These are phyloP conservation scores for Xylota segnis DNA, from an alignment of 2,888 invertebrate genomes.

Conservation along the genomic window DNA sequence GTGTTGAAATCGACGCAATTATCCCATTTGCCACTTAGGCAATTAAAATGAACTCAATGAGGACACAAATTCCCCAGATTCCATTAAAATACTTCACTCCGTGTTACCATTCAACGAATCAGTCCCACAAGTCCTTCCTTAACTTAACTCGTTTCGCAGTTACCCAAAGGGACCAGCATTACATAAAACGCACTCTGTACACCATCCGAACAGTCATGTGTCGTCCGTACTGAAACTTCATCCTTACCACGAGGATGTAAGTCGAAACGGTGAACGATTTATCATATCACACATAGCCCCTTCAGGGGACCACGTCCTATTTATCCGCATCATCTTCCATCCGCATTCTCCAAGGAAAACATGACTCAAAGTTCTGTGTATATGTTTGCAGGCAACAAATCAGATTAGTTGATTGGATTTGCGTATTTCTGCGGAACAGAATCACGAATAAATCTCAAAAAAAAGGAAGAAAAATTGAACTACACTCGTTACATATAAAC, in stretches of 20 bases:
- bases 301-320: not conserved
- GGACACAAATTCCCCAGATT: not conserved
- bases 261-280: not conserved
- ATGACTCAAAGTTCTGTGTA: slow-evolving; percentile 8
- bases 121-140: not conserved
- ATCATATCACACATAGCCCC: slow-evolving; percentile 15
- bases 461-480: slow-evolving; percentile 29
- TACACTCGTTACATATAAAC: slow-evolving; percentile 13
- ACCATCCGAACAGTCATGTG: not conserved
- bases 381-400: slow-evolving; percentile 33
- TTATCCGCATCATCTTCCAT: not conserved
- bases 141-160: slow-evolving; percentile 8
- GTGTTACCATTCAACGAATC: not conserved
- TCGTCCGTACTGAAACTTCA: slow-evolving; percentile 4
- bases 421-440: slow-evolving; percentile 32
- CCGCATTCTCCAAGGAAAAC: not conserved
- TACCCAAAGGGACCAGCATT: slow-evolving; percentile 7
- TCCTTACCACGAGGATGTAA: slow-evolving; percentile 3
- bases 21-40: slow-evolving; percentile 5
- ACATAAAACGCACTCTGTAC: not conserved
- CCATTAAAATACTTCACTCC: not conserved
- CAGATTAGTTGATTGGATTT: slow-evolving; percentile 64
- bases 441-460: slow-evolving; percentile 30
- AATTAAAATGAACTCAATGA: slow-evolving; percentile 9
- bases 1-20: slow-evolving; percentile 2